Conservation (phyloP, 2,113 vertebrate genomes). For the Dicerorhinus sumatrensis region DNA sequence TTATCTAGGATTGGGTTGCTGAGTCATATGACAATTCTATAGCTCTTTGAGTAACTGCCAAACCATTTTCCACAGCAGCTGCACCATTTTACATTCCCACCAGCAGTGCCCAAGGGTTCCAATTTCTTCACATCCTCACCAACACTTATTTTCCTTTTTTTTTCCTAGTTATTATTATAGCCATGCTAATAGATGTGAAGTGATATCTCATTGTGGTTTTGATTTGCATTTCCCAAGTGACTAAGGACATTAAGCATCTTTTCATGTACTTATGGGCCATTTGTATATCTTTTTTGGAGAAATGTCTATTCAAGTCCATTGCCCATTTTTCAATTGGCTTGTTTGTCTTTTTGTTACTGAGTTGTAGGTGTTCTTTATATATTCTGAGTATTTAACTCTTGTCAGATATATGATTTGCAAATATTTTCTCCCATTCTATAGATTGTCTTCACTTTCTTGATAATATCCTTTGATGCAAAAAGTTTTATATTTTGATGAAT, state of each 20-base stretch:
- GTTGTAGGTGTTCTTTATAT: conserved; percentile 14
- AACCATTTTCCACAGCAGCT: background rate
- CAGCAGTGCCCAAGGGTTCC: background rate
- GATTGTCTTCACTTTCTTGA: background rate
- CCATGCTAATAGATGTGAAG: background rate
- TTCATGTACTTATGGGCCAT: background rate
- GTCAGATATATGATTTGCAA: background rate
- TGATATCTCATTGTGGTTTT: background rate
- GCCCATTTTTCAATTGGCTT: background rate
- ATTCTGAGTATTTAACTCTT: background rate
- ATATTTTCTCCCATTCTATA: background rate
- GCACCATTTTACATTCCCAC: background rate
- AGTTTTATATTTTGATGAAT: background rate
- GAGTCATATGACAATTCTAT: background rate
- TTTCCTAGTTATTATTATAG: background rate
- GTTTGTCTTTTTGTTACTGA: background rate
- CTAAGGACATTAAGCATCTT: conserved; percentile 5
- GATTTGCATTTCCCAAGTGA: background rate
- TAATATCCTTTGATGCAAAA: background rate
- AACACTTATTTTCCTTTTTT: background rate
- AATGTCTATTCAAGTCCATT: background rate
- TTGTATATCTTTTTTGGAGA: background rate
- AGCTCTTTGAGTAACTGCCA: background rate
- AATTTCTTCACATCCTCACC: background rate
- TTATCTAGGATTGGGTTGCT: background rate